Base-by-base conservation (phyloP, 2,888 invertebrate genomes). In the Ormia ochracea region DNA sequence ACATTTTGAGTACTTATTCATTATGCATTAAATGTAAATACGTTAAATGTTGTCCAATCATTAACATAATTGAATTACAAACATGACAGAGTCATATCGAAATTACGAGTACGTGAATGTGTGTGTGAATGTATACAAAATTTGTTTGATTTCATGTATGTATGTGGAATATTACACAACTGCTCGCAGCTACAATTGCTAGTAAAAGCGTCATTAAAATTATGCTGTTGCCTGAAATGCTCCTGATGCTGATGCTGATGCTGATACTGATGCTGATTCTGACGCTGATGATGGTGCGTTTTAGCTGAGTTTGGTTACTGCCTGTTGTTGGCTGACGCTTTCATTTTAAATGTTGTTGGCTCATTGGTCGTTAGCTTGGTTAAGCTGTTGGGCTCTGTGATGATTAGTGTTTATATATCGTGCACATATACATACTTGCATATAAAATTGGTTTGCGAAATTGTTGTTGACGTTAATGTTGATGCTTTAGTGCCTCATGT, bases 51-150 rank as follows among this genome's bases (percentile, higher is more conserved):
- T 88, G 87, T 88, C 86, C 87, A 87, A 88, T 87, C 88, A 87
- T 87, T 87, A 87, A 88, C 87, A 88, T 87, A 87, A 87, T 87
- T 87, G 88, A 87, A 87, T 87, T 87, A 88, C 87, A 87, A 87
- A 87, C 87, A 87, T 87, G 82, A 81, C 74, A 79, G 70, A 65
- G 63, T 79, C 75, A 58, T 77, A 77, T 70, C 69, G 69, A 77
- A 77, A 31, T 65, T 77, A 50, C 26, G n/a, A n/a, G 33, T 58
- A 26, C 31, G 45, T 63, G 56, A 41, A 21, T 50, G 23, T 21
- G 45, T 45, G 21, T 45, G 14, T 7, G 28, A 4, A 19, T 36
- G 21, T 56, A 26, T 48, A 23, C 3, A 19, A 48, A n/a, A 54
- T 50, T 41, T 61, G 54, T 59, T 50, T 70, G 58, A 50, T 19